phyloP scores from a whole-genome alignment of 2,113 vertebrate genomes.

The Centrocercus urophasianus region DNA sequence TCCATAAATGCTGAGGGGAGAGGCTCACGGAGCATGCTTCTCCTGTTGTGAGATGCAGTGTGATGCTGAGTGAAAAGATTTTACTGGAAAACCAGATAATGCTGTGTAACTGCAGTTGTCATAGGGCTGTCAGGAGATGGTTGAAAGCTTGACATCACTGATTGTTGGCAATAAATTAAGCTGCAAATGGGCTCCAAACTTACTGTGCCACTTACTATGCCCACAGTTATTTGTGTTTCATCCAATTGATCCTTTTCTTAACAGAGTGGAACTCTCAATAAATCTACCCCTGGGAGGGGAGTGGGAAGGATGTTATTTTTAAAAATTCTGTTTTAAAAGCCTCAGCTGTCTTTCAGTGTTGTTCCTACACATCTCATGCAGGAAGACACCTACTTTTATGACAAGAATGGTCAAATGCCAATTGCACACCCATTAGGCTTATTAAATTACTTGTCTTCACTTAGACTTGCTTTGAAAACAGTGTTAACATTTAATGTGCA shows the following conservation, averaged over 20 bases:
- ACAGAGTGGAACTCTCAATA: background rate
- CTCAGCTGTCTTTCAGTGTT: background rate
- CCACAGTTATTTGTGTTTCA: constrained; percentile 1
- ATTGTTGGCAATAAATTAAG: constrained; percentile 27
- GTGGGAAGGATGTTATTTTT: background rate
- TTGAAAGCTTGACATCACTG: constrained; percentile 23
- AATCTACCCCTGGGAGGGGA: background rate
- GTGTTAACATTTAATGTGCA: constrained; percentile 6
- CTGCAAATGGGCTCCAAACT: constrained; percentile 3
- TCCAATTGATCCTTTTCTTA: background rate
- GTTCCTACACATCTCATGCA: background rate
- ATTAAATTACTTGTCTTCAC: constrained; percentile 9
- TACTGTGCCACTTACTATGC: background rate
- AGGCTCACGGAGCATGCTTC: background rate
- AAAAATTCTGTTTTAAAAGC: background rate
- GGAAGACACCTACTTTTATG: background rate
- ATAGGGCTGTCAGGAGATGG: constrained; percentile 41
- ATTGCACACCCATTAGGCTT: constrained; percentile 5
- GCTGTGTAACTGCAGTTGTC: constrained; percentile 65
- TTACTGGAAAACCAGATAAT: constrained; percentile 54
- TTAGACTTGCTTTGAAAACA: constrained; percentile 35
- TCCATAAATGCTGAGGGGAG: background rate
- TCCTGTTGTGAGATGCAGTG: constrained; percentile 30
- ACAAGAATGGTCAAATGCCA: background rate
- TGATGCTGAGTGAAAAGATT: constrained; percentile 42